Evolutionary conservation across 2,888 invertebrate genomes (phyloP), one percentile per base, ranked within the genome.

Genomic region (Oligia fasciuncula): DNA sequence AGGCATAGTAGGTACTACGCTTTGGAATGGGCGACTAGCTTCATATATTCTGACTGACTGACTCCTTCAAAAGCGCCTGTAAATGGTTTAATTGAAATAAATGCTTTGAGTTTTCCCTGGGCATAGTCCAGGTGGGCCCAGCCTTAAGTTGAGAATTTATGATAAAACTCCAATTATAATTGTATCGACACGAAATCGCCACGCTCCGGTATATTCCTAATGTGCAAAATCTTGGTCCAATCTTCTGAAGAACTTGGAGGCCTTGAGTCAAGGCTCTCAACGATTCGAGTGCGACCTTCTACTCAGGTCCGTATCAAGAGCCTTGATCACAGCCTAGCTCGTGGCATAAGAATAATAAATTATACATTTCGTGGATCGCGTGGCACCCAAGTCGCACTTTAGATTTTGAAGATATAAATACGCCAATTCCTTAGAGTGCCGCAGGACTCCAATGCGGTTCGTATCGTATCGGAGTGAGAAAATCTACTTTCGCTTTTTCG

Each of bases 261-360:
- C 54, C 62, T 80, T 62, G 46, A 49, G 62, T 54, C 77, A 54
- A 80, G 83, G 77, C 54, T 76, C 80, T 77, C 40, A n/a, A 40
- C 67, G 77, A 51, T 29, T 78, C 62, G 46, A 79, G 79, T 66
- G 84, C 19, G 79, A 63, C 67, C 84, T 81, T 80, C 67, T 40
- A 68, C 80, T 51, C 67, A 84, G 54, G 40, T 11, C 40, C 62
- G 46, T 84, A 81, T 84, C 79, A 67, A 79, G 49, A 71, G 67
- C 67, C 62, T 79, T 81, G 84, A 81, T 81, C 70, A 67, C 19
- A n/a, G 67, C n/a, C 19, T 62, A 79, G 29, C 19, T 49, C 4
- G 60, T 35, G 63, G 63, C 19, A 49, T 29, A 29, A 76, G 11
- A 76, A 73, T 63, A 76, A 76, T 76, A 76, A 63, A 76, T 76